These are phyloP conservation scores for Cydia strobilella DNA, from an alignment of 1,140 invertebrate genomes.

Conservation along the genomic window DNA sequence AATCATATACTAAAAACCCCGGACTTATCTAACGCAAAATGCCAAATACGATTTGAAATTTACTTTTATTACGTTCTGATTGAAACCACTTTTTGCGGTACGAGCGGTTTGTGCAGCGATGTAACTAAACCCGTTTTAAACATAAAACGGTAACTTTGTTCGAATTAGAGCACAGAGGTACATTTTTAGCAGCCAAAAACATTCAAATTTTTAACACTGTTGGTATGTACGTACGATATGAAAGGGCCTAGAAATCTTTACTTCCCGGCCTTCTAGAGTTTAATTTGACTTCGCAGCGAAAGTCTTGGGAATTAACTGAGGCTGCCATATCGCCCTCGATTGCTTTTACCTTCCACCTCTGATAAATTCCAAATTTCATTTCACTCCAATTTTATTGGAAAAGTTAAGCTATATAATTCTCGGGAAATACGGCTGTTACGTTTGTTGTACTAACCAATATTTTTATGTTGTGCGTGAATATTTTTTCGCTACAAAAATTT, in stretches of 20 bases:
- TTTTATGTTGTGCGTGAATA: neutral
- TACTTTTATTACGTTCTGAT: neutral
- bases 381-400: conserved; percentile 69
- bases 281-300: conserved; percentile 36
- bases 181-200: no score
- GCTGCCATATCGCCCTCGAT: conserved; percentile 45
- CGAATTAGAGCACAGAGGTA: no score
- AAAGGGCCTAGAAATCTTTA: neutral
- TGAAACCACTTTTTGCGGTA: conserved; percentile 31
- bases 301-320: conserved; percentile 50
- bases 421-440: neutral
- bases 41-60: neutral
- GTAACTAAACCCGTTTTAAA: neutral
- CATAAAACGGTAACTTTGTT: neutral
- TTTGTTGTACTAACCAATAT: neutral
- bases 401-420: conserved; percentile 57
- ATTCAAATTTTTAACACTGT: no score
- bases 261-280: conserved; percentile 10
- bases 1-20: no score
- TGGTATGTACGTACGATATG: no score
- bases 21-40: no score
- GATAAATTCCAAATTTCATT: conserved; percentile 67
- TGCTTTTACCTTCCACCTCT: conserved; percentile 52
- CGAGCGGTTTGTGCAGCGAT: conserved; percentile 26
- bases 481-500: no score